These are phyloP conservation scores for Eudemis profundana DNA, from an alignment of 2,888 invertebrate genomes.

Conservation along the genomic window DNA sequence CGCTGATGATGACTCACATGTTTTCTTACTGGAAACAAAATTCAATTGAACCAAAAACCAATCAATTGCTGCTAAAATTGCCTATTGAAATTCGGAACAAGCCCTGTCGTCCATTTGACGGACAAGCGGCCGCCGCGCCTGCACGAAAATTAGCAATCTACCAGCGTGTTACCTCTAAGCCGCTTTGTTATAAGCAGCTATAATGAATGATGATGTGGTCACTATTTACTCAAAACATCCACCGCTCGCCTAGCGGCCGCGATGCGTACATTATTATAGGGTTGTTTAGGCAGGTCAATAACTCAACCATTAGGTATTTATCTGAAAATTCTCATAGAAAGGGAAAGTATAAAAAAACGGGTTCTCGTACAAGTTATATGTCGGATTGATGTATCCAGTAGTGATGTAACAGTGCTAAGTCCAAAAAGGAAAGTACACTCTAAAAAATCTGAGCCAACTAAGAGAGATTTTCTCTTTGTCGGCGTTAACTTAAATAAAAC, in stretches of 20 bases:
- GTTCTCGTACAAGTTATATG: too few species aligned
- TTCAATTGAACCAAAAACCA: slow-evolving; percentile 7
- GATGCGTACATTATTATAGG: slow-evolving; percentile 25
- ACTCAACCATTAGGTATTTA: too few species aligned
- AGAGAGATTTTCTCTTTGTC: too few species aligned
- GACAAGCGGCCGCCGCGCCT: slow-evolving; percentile 14
- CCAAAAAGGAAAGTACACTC: too few species aligned
- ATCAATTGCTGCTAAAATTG: slow-evolving; percentile 41
- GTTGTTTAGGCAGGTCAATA: too few species aligned
- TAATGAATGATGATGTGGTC: slow-evolving; percentile 64
- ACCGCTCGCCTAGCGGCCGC: slow-evolving; percentile 19
- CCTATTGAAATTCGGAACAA: slow-evolving; percentile 38
- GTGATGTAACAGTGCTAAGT: too few species aligned
- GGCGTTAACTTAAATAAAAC: too few species aligned
- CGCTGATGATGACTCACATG: not conserved
- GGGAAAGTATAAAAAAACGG: too few species aligned
- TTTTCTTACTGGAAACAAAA: not conserved
- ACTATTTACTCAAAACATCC: slow-evolving; percentile 60
- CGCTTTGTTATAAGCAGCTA: slow-evolving; percentile 71
- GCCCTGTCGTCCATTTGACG: slow-evolving; percentile 39
- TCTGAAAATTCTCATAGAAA: too few species aligned
- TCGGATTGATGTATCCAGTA: too few species aligned
- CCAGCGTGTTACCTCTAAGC: slow-evolving; percentile 75
- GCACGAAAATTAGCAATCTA: slow-evolving; percentile 61
- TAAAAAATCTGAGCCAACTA: too few species aligned